These are phyloP conservation scores for Cavia porcellus DNA, from an alignment of 2,113 vertebrate species.

Conservation along the genomic window DNA sequence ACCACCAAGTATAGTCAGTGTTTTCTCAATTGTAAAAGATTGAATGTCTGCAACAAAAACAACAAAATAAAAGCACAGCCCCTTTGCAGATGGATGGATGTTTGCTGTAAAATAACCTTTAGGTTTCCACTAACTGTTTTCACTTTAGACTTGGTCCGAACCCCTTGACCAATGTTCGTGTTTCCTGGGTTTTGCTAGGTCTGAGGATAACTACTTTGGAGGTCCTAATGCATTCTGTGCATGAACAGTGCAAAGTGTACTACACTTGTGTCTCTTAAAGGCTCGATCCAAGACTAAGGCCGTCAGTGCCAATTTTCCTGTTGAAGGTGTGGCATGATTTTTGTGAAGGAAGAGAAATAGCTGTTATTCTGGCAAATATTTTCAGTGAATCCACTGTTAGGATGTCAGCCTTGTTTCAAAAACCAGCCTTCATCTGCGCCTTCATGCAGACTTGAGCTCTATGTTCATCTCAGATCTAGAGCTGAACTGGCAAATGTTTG, in stretches of 20 bases:
- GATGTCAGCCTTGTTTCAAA: background rate
- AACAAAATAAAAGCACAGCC: background rate
- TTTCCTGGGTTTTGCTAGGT: background rate
- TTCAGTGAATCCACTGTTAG: conserved; percentile 41
- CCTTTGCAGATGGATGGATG: background rate
- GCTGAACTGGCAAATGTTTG: background rate
- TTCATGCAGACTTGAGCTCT: background rate
- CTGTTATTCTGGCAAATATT: conserved; percentile 49
- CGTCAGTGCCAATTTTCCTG: conserved; percentile 56
- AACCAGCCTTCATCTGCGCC: conserved; percentile 65
- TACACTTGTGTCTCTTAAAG: conserved; percentile 60
- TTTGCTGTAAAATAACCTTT: background rate
- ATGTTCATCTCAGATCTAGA: background rate
- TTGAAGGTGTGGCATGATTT: conserved; percentile 63
- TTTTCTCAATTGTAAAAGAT: background rate
- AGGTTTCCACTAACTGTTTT: background rate
- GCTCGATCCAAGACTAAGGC: background rate
- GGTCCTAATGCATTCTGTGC: conserved; percentile 70
- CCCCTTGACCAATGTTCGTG: fast-evolving
- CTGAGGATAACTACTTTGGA: conserved; percentile 68
- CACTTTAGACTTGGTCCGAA: background rate
- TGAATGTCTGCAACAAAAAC: background rate
- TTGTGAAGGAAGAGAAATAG: conserved; percentile 59
- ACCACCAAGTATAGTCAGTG: background rate
- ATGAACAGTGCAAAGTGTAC: conserved; percentile 69